Evolutionary conservation across 1,140 invertebrate genomes (phyloP), one percentile per base, ranked within the genome.

Genomic region (Samia ricini): DNA sequence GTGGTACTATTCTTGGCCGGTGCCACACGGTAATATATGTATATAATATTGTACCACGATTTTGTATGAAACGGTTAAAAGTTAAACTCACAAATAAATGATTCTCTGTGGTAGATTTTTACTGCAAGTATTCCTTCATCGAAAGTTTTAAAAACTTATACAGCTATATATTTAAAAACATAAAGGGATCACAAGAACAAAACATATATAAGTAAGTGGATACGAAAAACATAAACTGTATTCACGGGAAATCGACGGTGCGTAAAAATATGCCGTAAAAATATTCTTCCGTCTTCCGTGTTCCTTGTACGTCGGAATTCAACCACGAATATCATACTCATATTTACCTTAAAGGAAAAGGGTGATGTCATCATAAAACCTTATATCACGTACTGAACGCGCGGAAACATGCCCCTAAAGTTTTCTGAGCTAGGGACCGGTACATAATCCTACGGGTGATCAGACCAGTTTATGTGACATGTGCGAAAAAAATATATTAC

Each of bases 291-390:
- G 22, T 55, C 22, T 55, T 55, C 52, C 10, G 22, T 3, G 24
- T 24, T 24, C 21, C 52, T 18, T 3, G 24, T 24, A 55, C 21
- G 22, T 18, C 22, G 8, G 15, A 55, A 23, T 23, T 55, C 52
- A 24, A n/a, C 52, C 10, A 15, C 15, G 52, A 24, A 24, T 74
- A 69, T n/a, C n/a, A n/a, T n/a, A 72, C 67, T 63, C 65, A 75
- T 72, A 75, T 75, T 74, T 74, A 69, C 55, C 61, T 61, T 61
- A 75, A 75, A n/a, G n/a, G n/a, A n/a, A 74, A 75, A 72, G 63
- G 66, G 55, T 63, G 60, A 70, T 68, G 68, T 49, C 21, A 55
- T 61, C 54, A 42, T 67, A 71, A 72, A 72, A 59, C 67, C 64
- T 60, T 71, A 72, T 66, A 42, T 21, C 51, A 52, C 51, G 51